Conservation (phyloP, 2,888 invertebrate genomes). For the Zhuqinia jingwanae region DNA sequence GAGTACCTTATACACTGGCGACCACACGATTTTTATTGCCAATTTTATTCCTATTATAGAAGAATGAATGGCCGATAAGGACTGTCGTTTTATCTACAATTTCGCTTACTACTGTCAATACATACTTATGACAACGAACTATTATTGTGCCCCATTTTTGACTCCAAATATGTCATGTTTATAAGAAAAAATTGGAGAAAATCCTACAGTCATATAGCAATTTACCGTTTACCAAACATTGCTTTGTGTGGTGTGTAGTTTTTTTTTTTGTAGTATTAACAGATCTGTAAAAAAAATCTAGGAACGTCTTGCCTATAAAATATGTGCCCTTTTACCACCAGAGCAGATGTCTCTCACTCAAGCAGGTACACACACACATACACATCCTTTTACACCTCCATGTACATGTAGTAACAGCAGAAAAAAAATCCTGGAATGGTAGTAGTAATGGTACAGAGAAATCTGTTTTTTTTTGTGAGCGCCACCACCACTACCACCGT, state of each 20-base stretch:
- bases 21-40: conserved; percentile 56
- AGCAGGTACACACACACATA: too few species aligned
- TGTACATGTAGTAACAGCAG: too few species aligned
- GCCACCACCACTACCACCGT: neutral
- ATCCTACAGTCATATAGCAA: too few species aligned
- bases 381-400: neutral
- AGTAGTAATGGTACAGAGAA: neutral
- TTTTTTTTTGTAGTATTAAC: neutral
- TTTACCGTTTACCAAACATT: too few species aligned
- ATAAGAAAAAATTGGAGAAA: neutral
- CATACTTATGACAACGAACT: too few species aligned
- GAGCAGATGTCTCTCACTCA: conserved; percentile 14
- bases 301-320: neutral
- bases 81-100: neutral
- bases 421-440: neutral
- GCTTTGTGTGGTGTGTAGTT: too few species aligned
- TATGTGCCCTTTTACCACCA: too few species aligned
- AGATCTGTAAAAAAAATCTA: neutral
- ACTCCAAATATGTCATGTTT: conserved; percentile 22
- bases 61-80: neutral
- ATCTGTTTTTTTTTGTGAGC: neutral
- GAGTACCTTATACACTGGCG: neutral
- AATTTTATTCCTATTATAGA: conserved; percentile 20
- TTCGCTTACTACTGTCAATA: conserved; percentile 47
- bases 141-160: conserved; percentile 1